Percentiles rank a stretch among this genome's conserved stretches.
phyloP scores from a whole-genome alignment of 1,140 invertebrate species.

The Plodia interpunctella region DNA sequence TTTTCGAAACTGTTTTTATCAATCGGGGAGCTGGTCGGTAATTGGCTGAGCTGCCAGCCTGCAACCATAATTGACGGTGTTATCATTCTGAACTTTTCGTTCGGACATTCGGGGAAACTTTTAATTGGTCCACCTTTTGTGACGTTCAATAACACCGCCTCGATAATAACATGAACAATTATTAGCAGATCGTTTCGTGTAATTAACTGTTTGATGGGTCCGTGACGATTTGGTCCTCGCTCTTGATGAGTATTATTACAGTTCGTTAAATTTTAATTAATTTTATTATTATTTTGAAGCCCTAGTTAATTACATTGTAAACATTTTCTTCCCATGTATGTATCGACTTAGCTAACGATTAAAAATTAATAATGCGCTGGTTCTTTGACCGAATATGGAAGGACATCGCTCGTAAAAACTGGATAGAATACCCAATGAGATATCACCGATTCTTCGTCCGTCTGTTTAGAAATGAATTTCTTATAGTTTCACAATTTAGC shows the following conservation, averaged over 20 bases:
- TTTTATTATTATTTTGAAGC: conserved; percentile 14
- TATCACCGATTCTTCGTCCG: conserved; percentile 42
- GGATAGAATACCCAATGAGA: conserved; percentile 33
- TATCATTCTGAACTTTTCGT: conserved; percentile 68
- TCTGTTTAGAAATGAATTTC: conserved; percentile 50
- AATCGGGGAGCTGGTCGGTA: conserved; percentile 61
- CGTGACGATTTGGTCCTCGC: conserved; percentile 8
- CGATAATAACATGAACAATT: conserved; percentile 67
- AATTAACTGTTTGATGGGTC: conserved; percentile 51
- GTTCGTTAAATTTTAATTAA: conserved; percentile 21
- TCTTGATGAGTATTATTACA: conserved; percentile 22
- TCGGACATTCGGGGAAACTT: conserved; percentile 70
- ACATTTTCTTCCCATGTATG: not conserved
- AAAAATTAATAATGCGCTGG: no score
- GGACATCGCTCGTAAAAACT: no score
- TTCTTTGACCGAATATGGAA: no score
- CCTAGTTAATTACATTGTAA: conserved; percentile 19
- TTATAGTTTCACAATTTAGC: conserved; percentile 69
- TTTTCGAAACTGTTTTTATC: conserved; percentile 68
- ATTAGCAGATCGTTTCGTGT: conserved; percentile 70
- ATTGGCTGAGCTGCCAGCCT: conserved; percentile 55
- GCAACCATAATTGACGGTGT: conserved; percentile 62
- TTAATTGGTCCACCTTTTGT: conserved; percentile 74
- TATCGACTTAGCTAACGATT: not conserved
- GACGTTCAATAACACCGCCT: conserved; percentile 65